phyloP scores from a whole-genome alignment of 2,113 vertebrate genomes.

The Phaethon lepturus region DNA sequence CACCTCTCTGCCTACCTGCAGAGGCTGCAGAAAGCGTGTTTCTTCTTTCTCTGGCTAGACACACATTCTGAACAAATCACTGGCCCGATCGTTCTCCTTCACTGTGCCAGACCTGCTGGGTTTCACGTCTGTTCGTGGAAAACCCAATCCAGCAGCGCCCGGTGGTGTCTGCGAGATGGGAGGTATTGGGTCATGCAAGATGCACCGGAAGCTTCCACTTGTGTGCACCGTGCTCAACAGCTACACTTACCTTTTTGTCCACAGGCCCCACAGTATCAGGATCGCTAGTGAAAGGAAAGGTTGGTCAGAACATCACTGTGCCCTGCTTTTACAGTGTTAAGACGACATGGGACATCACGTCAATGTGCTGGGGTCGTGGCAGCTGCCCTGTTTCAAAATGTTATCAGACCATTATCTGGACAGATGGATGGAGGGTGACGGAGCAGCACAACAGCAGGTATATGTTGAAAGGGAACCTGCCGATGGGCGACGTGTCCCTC shows the following conservation, averaged over 20 bases:
- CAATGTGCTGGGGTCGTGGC: slow-evolving; percentile 80
- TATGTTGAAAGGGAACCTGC: slow-evolving; percentile 53
- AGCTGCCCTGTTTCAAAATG: slow-evolving; percentile 61
- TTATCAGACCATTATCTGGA: slow-evolving; percentile 63
- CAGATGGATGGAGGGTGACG: slow-evolving; percentile 3
- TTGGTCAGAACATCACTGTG: slow-evolving; percentile 73
- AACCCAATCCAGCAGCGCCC: not conserved
- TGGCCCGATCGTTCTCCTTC: not conserved
- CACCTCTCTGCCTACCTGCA: not conserved
- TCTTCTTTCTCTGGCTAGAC: not conserved
- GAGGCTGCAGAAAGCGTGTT: not conserved
- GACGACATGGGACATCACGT: accelerated
- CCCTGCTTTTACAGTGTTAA: slow-evolving; percentile 70
- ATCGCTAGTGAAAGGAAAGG: slow-evolving; percentile 26
- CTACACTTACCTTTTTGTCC: not conserved
- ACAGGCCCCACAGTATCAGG: not conserved
- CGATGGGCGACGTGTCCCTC: slow-evolving; percentile 75
- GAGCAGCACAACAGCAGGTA: slow-evolving; percentile 44
- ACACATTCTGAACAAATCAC: not conserved
- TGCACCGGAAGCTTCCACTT: not conserved
- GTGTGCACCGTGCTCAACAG: not conserved
- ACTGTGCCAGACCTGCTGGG: not conserved
- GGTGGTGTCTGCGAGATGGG: not conserved
- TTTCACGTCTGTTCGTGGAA: not conserved
- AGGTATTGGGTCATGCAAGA: accelerated